Evolutionary conservation across 2,113 vertebrate species (phyloP).

Genomic region (Speoplatyrhinus poulsoni): DNA sequence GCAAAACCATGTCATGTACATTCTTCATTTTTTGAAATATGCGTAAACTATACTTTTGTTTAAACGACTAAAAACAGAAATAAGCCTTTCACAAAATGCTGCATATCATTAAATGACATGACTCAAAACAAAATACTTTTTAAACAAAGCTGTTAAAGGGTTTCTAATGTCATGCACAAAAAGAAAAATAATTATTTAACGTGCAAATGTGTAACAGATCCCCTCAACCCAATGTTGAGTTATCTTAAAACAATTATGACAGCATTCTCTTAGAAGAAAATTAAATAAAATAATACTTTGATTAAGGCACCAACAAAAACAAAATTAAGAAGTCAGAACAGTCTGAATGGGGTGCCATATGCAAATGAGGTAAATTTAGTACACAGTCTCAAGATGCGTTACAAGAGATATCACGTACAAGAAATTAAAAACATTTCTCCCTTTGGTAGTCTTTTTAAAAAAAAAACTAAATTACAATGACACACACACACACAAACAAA

Average conservation of each 20-base stretch:
- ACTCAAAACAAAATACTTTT: constrained; percentile 8
- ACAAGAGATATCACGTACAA: background rate
- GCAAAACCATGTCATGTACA: constrained; percentile 44
- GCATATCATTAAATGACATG: constrained; percentile 32
- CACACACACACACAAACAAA: too few relatives aligned
- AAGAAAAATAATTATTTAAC: constrained; percentile 29
- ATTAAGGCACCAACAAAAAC: constrained; percentile 75
- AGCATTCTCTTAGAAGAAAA: constrained; percentile 11
- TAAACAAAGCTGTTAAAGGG: background rate
- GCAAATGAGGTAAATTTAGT: constrained; percentile 49
- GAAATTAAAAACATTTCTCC: background rate
- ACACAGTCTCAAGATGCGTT: background rate
- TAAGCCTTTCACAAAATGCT: constrained; percentile 25
- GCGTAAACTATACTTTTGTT: constrained; percentile 4
- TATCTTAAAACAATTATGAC: constrained; percentile 20
- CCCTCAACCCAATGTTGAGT: background rate
- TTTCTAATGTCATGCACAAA: constrained; percentile 44
- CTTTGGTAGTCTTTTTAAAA: background rate
- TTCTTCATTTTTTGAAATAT: constrained; percentile 39
- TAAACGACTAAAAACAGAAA: constrained; percentile 19
- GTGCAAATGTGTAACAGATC: constrained; percentile 39
- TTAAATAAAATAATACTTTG: constrained; percentile 43
- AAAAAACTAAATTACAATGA: too few relatives aligned
- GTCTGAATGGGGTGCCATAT: constrained; percentile 23
- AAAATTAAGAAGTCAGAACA: constrained; percentile 29